phyloP scores from a whole-genome alignment of 1,140 invertebrate genomes.

The Philaenus spumarius region DNA sequence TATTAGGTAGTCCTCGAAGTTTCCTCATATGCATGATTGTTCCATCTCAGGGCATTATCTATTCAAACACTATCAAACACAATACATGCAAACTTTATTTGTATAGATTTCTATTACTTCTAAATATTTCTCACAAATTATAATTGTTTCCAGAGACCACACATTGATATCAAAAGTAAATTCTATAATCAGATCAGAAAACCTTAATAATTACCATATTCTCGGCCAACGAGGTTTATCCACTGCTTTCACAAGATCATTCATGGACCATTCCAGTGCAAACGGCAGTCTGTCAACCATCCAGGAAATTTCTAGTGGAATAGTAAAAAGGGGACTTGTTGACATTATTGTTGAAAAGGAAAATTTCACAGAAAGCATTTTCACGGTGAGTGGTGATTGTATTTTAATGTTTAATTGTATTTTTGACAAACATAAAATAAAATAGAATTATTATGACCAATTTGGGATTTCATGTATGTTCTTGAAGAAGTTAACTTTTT shows the following conservation, averaged over 20 bases:
- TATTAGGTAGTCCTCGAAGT: too few relatives aligned
- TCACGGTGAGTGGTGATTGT: constrained; percentile 39
- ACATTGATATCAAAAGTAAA: constrained; percentile 39
- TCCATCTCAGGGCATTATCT: too few relatives aligned
- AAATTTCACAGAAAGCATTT: constrained; percentile 43
- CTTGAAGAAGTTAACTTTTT: too few relatives aligned
- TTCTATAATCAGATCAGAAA: constrained; percentile 38
- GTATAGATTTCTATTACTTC: background rate
- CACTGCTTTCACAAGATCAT: constrained; percentile 57
- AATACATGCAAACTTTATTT: too few relatives aligned
- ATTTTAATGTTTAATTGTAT: too few relatives aligned
- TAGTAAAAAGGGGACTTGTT: constrained; percentile 68
- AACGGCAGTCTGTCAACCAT: constrained; percentile 65
- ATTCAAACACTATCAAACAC: too few relatives aligned
- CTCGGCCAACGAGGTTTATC: constrained; percentile 60
- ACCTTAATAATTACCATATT: constrained; percentile 58
- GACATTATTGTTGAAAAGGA: constrained; percentile 57
- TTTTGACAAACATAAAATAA: too few relatives aligned
- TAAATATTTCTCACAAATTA: background rate
- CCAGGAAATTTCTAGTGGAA: constrained; percentile 65
- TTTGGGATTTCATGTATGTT: too few relatives aligned
- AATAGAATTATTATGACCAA: too few relatives aligned
- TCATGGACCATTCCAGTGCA: constrained; percentile 49
- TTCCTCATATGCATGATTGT: too few relatives aligned
- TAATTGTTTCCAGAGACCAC: constrained; percentile 18